Conservation (phyloP, 2,113 vertebrate genomes). For the Nesogale talazaci region DNA sequence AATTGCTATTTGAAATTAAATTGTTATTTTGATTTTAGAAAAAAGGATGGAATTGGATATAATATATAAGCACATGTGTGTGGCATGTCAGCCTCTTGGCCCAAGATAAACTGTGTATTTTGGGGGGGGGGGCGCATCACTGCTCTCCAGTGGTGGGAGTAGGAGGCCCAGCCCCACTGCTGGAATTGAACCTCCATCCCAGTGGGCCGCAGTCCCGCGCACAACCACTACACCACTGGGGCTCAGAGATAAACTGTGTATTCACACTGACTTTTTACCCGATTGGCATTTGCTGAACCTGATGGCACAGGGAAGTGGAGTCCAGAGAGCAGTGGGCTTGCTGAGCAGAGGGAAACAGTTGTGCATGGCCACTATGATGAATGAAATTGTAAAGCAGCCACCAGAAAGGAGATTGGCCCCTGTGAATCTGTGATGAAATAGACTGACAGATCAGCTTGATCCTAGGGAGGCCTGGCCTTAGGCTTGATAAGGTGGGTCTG, state of each 20-base stretch:
- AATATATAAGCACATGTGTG: background rate
- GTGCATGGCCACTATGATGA: background rate
- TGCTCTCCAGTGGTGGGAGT: no score
- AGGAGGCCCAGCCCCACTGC: no score
- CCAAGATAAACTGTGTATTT: no score
- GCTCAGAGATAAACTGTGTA: background rate
- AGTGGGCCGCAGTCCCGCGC: no score
- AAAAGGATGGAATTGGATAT: background rate
- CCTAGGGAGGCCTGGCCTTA: background rate
- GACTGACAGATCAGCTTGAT: background rate
- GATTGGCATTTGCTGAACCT: background rate
- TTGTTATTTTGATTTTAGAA: no score
- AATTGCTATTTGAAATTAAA: no score
- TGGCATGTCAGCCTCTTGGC: background rate
- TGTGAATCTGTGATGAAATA: background rate
- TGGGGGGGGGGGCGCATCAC: no score
- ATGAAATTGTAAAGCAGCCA: background rate
- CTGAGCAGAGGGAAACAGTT: background rate
- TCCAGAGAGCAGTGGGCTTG: background rate
- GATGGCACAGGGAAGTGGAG: background rate
- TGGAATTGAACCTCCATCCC: no score
- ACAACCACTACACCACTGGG: no score
- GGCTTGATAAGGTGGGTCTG: no score
- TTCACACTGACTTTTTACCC: background rate
- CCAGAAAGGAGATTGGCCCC: background rate